Conservation (phyloP, 1,140 invertebrate genomes). For the Zelostemma sp. region DNA sequence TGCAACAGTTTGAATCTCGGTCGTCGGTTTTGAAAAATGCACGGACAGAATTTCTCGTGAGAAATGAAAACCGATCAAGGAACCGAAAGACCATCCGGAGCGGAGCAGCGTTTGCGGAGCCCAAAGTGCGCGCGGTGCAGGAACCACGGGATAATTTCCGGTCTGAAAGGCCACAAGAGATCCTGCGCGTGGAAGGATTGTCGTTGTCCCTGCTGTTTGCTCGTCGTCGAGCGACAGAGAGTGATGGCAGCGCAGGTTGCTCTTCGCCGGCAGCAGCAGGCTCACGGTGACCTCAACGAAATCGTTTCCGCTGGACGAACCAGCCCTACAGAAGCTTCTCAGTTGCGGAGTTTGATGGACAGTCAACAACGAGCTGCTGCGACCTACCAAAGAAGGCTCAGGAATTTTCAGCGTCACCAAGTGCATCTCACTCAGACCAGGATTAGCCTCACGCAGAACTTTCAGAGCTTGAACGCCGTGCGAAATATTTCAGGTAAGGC, state of each 20-base stretch:
- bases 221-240: conserved; percentile 88
- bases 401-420: conserved; percentile 74
- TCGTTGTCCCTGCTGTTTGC: conserved; percentile 84
- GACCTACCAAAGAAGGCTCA: conserved; percentile 73
- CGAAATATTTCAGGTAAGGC: conserved; percentile 40
- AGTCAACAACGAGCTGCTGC: conserved; percentile 66
- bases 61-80: conserved; percentile 18
- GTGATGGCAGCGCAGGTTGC: conserved; percentile 88
- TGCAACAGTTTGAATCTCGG: too few relatives aligned
- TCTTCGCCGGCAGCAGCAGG: conserved; percentile 75
- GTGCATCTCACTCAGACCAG: conserved; percentile 61
- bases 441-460: conserved; percentile 61
- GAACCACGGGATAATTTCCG: conserved; percentile 91
- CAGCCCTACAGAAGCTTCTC: conserved; percentile 10
- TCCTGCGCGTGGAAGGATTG: conserved; percentile 85
- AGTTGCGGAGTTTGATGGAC: conserved; percentile 20
- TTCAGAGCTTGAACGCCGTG: conserved; percentile 51
- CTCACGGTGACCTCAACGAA: conserved; percentile 61
- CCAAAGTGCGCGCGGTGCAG: conserved; percentile 91
- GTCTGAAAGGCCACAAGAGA: conserved; percentile 88
- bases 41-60: background rate
- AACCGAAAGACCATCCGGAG: conserved; percentile 7
- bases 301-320: conserved; percentile 28
- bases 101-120: conserved; percentile 72
- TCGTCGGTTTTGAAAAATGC: background rate